Evolutionary conservation across 2,113 vertebrate species (phyloP), one percentile per base, ranked within the genome.

Genomic region (Xenus cinereus): DNA sequence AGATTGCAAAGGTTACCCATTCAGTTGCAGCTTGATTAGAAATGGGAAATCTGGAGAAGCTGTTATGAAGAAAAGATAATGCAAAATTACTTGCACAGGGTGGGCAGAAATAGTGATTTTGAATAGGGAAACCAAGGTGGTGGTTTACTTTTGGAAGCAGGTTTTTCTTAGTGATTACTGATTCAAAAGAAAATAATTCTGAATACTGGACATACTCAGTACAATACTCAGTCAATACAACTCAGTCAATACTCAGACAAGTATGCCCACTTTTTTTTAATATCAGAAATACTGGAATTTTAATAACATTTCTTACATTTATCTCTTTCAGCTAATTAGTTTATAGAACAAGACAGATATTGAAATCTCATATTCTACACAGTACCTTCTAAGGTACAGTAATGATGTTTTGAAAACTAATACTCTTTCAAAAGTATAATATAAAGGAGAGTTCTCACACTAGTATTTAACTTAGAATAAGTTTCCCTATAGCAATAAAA

Each of bases 61-160:
- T 45, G 7, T 19, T 64, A 8, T 6, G 50, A 83, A 39, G 39
- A 82, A 51, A 7, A 14, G 33, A 26, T 54, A 13, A 68, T 2
- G 2, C 11, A 23, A 77, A 64, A 53, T 13, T 14, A 0, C 7
- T 74, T 77, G 5, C 41, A 32, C 5, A 32, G 30, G 1, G 5
- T 39, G 14, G 33, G 22, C 11, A 80, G 18, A 14, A 7, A 12
- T 24, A 4, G 8, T 3, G 2, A 18, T 39, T 91, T 20, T 60
- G 14, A 62, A 4, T 19, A 64, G 12, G 6, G 12, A 89, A 86
- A 60, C 0, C 0, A 9, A 64, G 30, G 4, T 27, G 6, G 18
- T 43, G 1, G 3, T 10, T 90, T 21, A 5, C 2, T 88, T 79
- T 64, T 43, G 27, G 23, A 59, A 66, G 3, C 0, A 86, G 22